Percentiles rank a stretch among this genome's conserved stretches.
phyloP scores from a whole-genome alignment of 2,888 invertebrate species.

The Quadroppia sp. region DNA sequence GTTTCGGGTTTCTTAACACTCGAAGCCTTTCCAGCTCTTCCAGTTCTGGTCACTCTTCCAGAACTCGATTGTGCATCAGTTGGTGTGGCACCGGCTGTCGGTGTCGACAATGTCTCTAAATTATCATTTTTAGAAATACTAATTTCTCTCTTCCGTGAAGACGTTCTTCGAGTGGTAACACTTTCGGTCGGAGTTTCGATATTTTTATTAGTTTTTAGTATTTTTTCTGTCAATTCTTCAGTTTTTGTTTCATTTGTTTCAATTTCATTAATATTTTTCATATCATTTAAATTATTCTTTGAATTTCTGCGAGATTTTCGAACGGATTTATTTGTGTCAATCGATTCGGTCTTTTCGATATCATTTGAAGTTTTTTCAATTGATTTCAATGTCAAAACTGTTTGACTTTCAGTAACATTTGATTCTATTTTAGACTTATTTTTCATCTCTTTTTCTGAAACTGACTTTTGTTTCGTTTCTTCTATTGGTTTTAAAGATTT shows the following conservation, averaged over 20 bases:
- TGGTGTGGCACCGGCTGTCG: background rate
- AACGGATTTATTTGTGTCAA: background rate
- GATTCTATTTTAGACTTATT: background rate
- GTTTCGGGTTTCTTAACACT: background rate
- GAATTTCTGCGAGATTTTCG: constrained; percentile 13
- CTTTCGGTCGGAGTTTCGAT: background rate
- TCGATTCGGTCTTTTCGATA: background rate
- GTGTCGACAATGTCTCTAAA: background rate
- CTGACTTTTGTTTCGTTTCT: background rate
- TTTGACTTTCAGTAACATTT: background rate
- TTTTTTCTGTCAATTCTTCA: background rate
- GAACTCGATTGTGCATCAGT: background rate
- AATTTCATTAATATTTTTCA: background rate
- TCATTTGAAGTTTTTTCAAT: background rate
- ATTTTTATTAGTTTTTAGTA: background rate
- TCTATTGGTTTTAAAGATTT: background rate
- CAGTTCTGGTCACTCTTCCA: background rate
- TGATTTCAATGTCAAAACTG: background rate
- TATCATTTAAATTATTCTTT: constrained; percentile 7
- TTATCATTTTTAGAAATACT: background rate
- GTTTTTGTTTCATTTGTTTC: background rate
- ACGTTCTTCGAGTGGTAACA: constrained; percentile 5
- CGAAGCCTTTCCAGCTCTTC: background rate
- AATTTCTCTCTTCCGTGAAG: background rate
- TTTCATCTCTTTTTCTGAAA: background rate